These are phyloP conservation scores for Pseudococcus viburni DNA, from an alignment of 2,888 invertebrate species.

Conservation along the genomic window DNA sequence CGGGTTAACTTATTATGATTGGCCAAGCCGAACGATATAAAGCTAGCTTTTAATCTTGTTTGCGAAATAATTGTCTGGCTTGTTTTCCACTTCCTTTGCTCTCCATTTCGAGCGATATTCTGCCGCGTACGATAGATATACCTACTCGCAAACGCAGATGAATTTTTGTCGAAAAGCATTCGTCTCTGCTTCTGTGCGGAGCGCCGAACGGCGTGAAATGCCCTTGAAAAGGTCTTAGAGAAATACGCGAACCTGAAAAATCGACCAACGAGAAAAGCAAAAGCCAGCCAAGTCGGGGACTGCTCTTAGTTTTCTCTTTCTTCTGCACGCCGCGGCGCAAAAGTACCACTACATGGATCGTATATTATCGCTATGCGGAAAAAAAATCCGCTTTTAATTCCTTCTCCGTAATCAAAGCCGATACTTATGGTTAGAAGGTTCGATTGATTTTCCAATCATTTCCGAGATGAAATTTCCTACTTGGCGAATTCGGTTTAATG, in stretches of 20 bases:
- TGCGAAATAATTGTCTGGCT: constrained; percentile 31
- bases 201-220: background rate
- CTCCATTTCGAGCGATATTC: background rate
- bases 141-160: background rate
- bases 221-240: background rate
- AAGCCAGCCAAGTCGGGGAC: background rate
- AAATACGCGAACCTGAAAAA: constrained; percentile 13
- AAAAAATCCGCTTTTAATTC: background rate
- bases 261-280: background rate
- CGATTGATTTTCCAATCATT: background rate
- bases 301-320: background rate
- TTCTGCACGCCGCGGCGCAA: background rate
- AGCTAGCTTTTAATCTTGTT: constrained; percentile 26
- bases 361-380: background rate
- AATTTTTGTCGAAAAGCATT: background rate
- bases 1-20: constrained; percentile 23
- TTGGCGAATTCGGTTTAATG: background rate
- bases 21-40: constrained; percentile 43
- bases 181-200: background rate
- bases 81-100: background rate
- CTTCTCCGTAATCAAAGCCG: background rate
- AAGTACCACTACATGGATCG: background rate
- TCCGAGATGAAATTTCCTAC: constrained; percentile 11
- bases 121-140: background rate
- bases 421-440: background rate